Conservation (phyloP, 2,888 invertebrate genomes). For the Dynastes maya region DNA sequence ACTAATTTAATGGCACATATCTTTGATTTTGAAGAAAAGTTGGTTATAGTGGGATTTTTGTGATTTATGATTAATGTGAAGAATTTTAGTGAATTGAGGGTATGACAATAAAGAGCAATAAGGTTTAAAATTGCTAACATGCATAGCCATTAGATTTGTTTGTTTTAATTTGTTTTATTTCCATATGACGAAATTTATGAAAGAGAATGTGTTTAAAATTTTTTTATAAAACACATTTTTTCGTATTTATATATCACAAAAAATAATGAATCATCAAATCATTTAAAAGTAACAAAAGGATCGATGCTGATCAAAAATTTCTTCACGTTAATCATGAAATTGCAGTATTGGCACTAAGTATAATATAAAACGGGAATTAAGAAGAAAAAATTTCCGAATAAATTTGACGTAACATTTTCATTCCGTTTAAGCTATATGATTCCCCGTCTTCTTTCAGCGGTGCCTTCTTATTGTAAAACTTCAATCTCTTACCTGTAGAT, state of each 20-base stretch:
- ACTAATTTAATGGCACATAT: slow-evolving; percentile 11
- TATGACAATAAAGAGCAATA: not conserved
- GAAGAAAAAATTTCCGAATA: not conserved
- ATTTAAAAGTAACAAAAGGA: too few relatives aligned
- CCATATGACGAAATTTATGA: too few relatives aligned
- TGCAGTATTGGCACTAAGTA: slow-evolving; percentile 11
- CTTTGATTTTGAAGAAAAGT: slow-evolving; percentile 25
- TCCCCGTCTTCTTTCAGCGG: slow-evolving; percentile 72
- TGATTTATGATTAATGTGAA: slow-evolving; percentile 24
- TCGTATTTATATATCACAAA: too few relatives aligned
- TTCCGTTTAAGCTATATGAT: slow-evolving; percentile 53
- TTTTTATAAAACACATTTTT: too few relatives aligned
- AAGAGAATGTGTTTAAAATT: too few relatives aligned
- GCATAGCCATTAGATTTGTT: too few relatives aligned
- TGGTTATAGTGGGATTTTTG: slow-evolving; percentile 20
- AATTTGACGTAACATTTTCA: slow-evolving; percentile 1
- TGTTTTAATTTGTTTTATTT: too few relatives aligned
- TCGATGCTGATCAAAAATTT: not conserved
- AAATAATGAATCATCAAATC: too few relatives aligned
- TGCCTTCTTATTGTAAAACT: slow-evolving; percentile 71
- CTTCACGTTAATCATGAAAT: slow-evolving; percentile 16
- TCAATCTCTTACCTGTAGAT: slow-evolving; percentile 68
- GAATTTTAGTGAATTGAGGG: not conserved
- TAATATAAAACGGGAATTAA: not conserved
- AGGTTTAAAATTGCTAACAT: too few relatives aligned